phyloP scores from a whole-genome alignment of 2,888 invertebrate species.

The Apamea crenata region DNA sequence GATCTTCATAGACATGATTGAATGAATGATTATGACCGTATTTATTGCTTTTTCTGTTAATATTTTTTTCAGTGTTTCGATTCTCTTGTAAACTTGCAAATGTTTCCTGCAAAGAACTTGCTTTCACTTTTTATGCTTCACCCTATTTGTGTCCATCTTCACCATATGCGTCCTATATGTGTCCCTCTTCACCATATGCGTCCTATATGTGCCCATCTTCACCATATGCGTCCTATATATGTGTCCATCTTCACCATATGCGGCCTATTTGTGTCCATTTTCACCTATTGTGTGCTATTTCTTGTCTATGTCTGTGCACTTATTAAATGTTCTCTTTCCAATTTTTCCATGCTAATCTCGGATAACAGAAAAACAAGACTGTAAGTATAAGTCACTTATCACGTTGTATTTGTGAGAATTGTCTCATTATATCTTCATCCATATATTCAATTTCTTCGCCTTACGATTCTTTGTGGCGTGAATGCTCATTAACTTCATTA shows the following conservation, averaged over 20 bases:
- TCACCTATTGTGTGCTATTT: conserved; percentile 38
- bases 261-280: conserved; percentile 28
- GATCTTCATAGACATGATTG: not conserved
- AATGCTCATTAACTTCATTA: not conserved
- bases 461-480: not conserved
- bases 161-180: conserved; percentile 27
- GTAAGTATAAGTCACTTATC: conserved; percentile 56
- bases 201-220: conserved; percentile 19
- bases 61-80: not conserved
- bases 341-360: conserved; percentile 67
- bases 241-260: not conserved
- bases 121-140: conserved; percentile 14
- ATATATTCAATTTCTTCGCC: not conserved
- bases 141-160: conserved; percentile 23
- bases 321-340: conserved; percentile 56
- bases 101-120: conserved; percentile 5
- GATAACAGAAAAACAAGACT: conserved; percentile 68
- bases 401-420: conserved; percentile 29
- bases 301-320: conserved; percentile 53
- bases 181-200: conserved; percentile 36
- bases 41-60: not conserved
- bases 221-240: not conserved
- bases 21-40: not conserved
- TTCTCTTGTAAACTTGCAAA: not conserved
- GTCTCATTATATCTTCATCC: conserved; percentile 12